Base-by-base conservation (phyloP, 2,888 invertebrate genomes). In the Drosophila affinis region DNA sequence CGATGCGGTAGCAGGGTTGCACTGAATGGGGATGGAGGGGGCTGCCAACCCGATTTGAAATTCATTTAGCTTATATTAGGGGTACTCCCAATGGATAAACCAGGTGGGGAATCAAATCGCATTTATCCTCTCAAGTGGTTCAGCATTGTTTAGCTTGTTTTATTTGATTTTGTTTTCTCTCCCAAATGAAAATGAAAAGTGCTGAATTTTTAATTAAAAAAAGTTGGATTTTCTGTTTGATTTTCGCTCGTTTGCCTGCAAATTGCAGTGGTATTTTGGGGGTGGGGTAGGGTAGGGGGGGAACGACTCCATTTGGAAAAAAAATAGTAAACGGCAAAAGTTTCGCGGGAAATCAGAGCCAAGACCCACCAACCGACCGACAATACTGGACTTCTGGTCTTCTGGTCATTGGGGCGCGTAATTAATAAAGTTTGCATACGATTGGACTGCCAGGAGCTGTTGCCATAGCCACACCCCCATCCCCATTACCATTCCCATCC, bases 351-450 rank as follows among this genome's bases (percentile, higher is more conserved):
- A 65, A 44, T 53, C n/a, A n/a, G 29, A 5, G 24, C 24, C 24
- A 24, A 24, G 24, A 24, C 24, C 21, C 0, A 21, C 21, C 24
- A n/a, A 12, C 32, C 34, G 12, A 12, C 10, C 34, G 12, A 32
- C 32, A 12, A 34, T 1, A 2, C 24, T 32, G 9, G 17, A 10
- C 29, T 39, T 39, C 39, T n/a, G 39, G 39, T 14, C 14, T 14
- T 39, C n/a, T 39, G 39, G 39, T 7, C 77, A 77, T 51, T 74
- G 64, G 56, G 61, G 77, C 80, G 77, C 62, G 60, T 80, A 78
- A 78, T 80, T 78, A 78, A 78, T 68, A 78, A 78, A 78, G 78
- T 78, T 78, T 61, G 70, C 77, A 79, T 71, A 63, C 67, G 60
- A 48, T 53, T 47, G 27, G 62, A 34, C 49, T 61, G 18, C 14